A percentile compares a stretch with the other conserved stretches of the same genome.
Conservation (phyloP, 2,113 vertebrate species). For the Motacilla tschutschensis region DNA sequence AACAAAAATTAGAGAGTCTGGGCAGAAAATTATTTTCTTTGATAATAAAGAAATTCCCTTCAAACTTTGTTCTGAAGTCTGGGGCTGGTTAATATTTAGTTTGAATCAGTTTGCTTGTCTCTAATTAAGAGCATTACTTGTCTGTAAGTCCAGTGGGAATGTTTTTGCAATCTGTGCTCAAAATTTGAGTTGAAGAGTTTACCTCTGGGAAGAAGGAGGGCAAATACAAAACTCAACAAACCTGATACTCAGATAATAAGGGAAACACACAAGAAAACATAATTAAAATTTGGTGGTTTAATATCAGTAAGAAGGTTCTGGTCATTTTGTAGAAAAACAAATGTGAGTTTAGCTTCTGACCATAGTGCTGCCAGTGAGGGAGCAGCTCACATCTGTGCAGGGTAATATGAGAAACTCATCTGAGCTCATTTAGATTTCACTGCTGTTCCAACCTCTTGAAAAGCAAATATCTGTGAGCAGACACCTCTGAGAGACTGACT, state of each 20-base stretch:
- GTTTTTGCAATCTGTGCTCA: conserved; percentile 3
- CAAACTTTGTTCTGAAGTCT: not conserved
- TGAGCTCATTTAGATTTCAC: not conserved
- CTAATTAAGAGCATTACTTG: conserved; percentile 4
- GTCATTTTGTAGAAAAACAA: not conserved
- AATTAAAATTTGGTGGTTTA: conserved; percentile 1
- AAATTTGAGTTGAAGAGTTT: not conserved
- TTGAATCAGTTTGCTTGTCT: not conserved
- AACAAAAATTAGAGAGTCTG: not conserved
- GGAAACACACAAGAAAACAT: not conserved
- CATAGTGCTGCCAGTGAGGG: not conserved
- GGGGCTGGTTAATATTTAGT: not conserved
- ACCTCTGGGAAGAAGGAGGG: not conserved
- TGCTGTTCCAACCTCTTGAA: not conserved
- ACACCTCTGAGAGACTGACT: not conserved
- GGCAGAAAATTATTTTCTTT: not conserved
- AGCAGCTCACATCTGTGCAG: not conserved
- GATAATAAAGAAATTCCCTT: not conserved
- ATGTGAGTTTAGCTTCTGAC: not conserved
- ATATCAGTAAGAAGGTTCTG: not conserved
- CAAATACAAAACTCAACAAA: not conserved
- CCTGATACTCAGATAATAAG: not conserved
- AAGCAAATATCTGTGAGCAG: not conserved
- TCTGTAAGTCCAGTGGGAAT: not conserved
- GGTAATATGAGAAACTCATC: not conserved